These are phyloP conservation scores for Cyclopterus lumpus DNA, from an alignment of 2,797 vertebrate genomes.

Conservation along the genomic window DNA sequence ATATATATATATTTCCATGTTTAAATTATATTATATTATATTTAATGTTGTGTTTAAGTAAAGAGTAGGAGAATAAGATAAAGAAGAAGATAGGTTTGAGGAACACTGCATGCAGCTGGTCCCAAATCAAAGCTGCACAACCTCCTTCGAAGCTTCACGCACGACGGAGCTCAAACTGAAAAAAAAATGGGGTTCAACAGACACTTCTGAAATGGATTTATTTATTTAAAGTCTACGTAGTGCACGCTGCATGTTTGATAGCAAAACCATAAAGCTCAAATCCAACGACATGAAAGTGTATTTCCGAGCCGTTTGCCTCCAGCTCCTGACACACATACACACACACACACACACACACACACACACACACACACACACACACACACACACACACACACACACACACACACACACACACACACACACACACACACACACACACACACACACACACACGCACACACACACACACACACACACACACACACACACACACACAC, in stretches of 20 bases:
- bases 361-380: too few species aligned
- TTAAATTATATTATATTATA: too few species aligned
- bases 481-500: too few species aligned
- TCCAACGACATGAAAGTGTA: slow-evolving; percentile 12
- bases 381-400: too few species aligned
- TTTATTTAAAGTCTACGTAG: slow-evolving; percentile 9
- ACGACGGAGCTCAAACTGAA: neutral
- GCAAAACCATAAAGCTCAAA: neutral
- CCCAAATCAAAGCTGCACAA: neutral
- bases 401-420: too few species aligned
- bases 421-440: too few species aligned
- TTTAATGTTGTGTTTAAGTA: neutral
- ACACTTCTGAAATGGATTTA: neutral
- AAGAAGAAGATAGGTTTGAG: neutral
- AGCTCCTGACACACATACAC: too few species aligned
- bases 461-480: too few species aligned
- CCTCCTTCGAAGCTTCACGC: neutral
- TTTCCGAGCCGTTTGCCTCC: slow-evolving; percentile 19
- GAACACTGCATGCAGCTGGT: neutral
- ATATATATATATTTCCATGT: too few species aligned
- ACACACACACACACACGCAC: too few species aligned
- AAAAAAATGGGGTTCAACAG: neutral
- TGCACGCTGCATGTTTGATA: neutral
- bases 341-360: too few species aligned
- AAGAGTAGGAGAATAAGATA: neutral